These are phyloP conservation scores for Standfussiana lucernea DNA, from an alignment of 2,888 invertebrate genomes.

Conservation along the genomic window DNA sequence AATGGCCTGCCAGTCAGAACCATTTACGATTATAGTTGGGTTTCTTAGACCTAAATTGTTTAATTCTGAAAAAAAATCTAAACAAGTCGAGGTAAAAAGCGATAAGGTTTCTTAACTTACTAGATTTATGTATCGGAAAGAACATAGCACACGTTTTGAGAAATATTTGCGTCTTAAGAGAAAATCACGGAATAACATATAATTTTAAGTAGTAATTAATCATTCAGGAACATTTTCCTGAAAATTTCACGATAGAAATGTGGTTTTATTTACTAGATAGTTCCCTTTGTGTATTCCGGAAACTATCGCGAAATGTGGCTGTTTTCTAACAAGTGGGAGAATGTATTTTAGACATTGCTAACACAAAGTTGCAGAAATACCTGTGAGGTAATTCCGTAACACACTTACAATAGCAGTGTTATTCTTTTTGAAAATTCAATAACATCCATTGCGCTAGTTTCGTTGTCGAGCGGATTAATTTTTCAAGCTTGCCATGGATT, in stretches of 20 bases:
- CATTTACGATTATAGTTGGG: not conserved
- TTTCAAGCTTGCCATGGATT: not conserved
- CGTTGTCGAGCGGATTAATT: not conserved
- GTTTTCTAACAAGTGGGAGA: slow-evolving; percentile 20
- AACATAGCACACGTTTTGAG: not conserved
- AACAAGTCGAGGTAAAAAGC: not conserved
- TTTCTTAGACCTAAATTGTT: not conserved
- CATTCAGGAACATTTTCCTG: not conserved
- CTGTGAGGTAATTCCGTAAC: not conserved
- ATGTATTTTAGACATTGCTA: slow-evolving; percentile 12
- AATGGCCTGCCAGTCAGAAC: not conserved
- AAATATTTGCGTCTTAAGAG: slow-evolving; percentile 10
- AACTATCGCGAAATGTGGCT: slow-evolving; percentile 36
- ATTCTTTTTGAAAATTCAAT: not conserved
- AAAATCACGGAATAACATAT: slow-evolving; percentile 17
- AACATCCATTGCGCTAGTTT: not conserved
- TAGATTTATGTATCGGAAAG: slow-evolving; percentile 8
- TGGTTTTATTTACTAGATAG: slow-evolving; percentile 42
- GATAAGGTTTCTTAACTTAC: not conserved
- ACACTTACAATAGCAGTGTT: no score
- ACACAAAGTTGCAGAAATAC: not conserved
- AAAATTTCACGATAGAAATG: slow-evolving; percentile 39
- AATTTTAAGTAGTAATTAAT: slow-evolving; percentile 26
- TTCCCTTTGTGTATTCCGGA: slow-evolving; percentile 19
- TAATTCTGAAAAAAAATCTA: not conserved